Base-by-base conservation (phyloP, 2,113 vertebrate genomes). In the Machaerirhynchus nigripectus region DNA sequence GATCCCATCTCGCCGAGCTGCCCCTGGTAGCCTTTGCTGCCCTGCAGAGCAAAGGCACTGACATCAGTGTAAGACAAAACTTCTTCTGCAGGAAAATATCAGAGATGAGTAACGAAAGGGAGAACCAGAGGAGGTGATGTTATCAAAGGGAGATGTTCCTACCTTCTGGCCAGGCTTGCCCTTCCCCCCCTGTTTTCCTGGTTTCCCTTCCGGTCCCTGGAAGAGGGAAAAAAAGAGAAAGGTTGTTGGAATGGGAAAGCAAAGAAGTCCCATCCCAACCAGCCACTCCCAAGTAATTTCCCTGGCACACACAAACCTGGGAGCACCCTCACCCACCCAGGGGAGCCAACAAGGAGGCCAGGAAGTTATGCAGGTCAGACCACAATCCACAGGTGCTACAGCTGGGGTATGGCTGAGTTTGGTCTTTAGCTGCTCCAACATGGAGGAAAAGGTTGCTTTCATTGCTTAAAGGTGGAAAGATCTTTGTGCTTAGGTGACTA, bases 141-240 rank as follows among this genome's bases (percentile, higher is more conserved):
- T 71, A 57, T 37, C 40, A 53, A 27, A 2, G 3, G 44, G 18
- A 56, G 44, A 31, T 26, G 28, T 20, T 79, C 95, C 11, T 97
- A 99, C 99, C 99, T 99, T 99, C 90, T 97, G 93, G n/a, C 99
- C 99, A 27, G 73, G 97, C 96, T 98, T 99, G 97, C 99, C 99
- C 97, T 98, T 98, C 94, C 99, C 99, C 3, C 99, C 99, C 70
- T 98, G 98, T 96, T 98, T 99, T 89, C 99, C 99, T 80, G 99
- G 97, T 97, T 99, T 99, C 40, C 99, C 99, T 98, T 99, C 99
- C 73, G 98, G 98, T 83, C 99, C 99, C 99, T 99, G 93, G 21
- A 64, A 83, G 80, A 67, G 85, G 22, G 26, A 94, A 47, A 56
- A 33, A 76, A 33, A 75, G 90, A 92, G n/a, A 73, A 37, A 35